These are phyloP conservation scores for Himantopus leucocephalus DNA, from an alignment of 2,113 vertebrate species.

Conservation along the genomic window DNA sequence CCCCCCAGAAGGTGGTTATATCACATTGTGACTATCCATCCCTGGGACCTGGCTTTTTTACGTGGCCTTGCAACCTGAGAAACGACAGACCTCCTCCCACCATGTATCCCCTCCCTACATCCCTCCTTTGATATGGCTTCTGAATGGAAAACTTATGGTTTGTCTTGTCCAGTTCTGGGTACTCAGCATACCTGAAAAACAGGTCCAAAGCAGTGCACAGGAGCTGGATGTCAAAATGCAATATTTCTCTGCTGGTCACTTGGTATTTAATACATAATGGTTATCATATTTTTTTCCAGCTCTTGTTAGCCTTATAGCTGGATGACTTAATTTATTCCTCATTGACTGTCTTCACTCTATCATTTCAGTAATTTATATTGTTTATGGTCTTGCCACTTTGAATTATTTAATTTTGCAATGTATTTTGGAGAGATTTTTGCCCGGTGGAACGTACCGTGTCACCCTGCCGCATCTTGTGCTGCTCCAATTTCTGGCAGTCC, in stretches of 20 bases:
- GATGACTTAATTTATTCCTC: background rate
- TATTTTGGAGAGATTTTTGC: background rate
- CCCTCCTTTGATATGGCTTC: background rate
- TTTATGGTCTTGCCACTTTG: background rate
- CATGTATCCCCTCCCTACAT: background rate
- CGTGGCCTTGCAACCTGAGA: background rate
- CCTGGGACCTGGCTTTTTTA: background rate
- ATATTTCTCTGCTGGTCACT: background rate
- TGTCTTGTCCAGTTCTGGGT: background rate
- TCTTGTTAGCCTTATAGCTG: background rate
- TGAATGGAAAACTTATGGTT: rapidly evolving
- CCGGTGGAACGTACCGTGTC: background rate
- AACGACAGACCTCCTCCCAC: background rate
- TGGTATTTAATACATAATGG: background rate
- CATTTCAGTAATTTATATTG: background rate
- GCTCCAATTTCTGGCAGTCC: background rate
- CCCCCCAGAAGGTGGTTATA: rapidly evolving
- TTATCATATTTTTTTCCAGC: background rate
- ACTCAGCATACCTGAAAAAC: background rate
- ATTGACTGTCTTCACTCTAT: background rate
- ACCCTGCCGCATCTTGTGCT: background rate
- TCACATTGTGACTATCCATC: rapidly evolving
- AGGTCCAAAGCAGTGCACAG: background rate
- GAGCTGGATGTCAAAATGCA: background rate
- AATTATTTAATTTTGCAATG: conserved; percentile 9